Conservation (phyloP, 2,113 vertebrate genomes). For the Calidris pygmaea region DNA sequence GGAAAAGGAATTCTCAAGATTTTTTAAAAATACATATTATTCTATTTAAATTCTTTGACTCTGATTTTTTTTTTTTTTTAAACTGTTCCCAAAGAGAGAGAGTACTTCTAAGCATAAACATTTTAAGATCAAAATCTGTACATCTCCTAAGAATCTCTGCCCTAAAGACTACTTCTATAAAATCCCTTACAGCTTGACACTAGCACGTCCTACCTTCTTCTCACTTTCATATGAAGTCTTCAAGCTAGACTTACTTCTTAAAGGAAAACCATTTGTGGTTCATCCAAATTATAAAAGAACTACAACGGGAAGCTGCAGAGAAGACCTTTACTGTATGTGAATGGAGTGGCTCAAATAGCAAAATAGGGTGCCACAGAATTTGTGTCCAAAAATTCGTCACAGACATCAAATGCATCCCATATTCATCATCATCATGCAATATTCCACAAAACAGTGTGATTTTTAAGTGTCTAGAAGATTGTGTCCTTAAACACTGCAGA, state of each 20-base stretch:
- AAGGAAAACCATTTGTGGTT: not conserved
- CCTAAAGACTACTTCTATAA: not conserved
- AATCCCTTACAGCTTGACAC: not conserved
- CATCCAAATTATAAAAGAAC: not conserved
- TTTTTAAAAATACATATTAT: not conserved
- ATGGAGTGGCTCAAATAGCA: not conserved
- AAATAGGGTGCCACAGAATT: not conserved
- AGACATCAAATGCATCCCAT: not conserved
- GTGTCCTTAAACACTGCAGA: not conserved
- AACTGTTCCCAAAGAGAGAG: not conserved
- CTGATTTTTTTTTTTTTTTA: too few relatives aligned
- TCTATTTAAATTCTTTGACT: not conserved
- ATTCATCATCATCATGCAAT: not conserved
- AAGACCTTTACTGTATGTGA: not conserved
- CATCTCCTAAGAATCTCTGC: not conserved
- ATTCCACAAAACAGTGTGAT: not conserved
- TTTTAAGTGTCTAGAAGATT: not conserved
- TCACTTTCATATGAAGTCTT: not conserved
- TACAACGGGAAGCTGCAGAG: not conserved
- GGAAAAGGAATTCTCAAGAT: not conserved
- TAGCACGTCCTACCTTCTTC: not conserved
- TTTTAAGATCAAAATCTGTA: not conserved
- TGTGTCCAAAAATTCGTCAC: fast-evolving
- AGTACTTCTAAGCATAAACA: not conserved
- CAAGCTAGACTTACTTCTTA: not conserved